Base-by-base conservation (phyloP, 2,113 vertebrate species). In the Tenebrosternarchus preto region DNA sequence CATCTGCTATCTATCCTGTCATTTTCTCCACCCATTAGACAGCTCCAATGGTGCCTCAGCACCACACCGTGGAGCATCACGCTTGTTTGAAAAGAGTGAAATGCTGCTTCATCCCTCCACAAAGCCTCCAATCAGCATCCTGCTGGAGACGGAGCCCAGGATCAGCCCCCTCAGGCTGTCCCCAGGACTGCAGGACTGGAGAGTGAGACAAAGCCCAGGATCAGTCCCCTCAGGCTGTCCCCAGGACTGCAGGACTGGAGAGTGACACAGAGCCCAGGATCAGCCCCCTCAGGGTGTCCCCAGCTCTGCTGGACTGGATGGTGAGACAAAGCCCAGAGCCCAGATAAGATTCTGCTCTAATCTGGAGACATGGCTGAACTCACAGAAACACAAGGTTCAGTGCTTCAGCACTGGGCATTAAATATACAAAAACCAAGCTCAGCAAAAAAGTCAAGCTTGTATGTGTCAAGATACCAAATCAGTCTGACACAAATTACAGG, bases 81-180 rank as follows among this genome's bases (percentile, higher is more conserved):
- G 64, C 77, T n/a, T 78, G 77, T 81, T 81, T 80, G 77, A 84
- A 74, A 67, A 82, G 76, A 67, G 17, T 31, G 77, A 78, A 22
- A 82, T 2, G 39, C 6, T 4, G 36, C 7, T 39, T 4, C 17
- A 80, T 27, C n/a, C n/a, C n/a, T n/a, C n/a, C n/a, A n/a, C n/a
- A 64, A 68, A 76, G 64, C 39, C 80, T 86, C 24, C 33, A 75
- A 84, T 84, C 82, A 84, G 50, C 83, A 70, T n/a, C 68, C 39
- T 46, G 80, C 76, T 56, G 64, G 73, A 63, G 80, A 59, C 39
- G 43, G 17, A 80, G 29, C 11, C 39, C 39, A 36, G 3, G 3
- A 36, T 7, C 36, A 4, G 36, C 7, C 36, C 36, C 36, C 36
- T 7, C 3, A 7, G 36, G 3, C 36, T 36, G 36, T 36, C 36